Evolutionary conservation across 1,140 invertebrate species (phyloP).

Genomic region (Drosophila sturtevanti): DNA sequence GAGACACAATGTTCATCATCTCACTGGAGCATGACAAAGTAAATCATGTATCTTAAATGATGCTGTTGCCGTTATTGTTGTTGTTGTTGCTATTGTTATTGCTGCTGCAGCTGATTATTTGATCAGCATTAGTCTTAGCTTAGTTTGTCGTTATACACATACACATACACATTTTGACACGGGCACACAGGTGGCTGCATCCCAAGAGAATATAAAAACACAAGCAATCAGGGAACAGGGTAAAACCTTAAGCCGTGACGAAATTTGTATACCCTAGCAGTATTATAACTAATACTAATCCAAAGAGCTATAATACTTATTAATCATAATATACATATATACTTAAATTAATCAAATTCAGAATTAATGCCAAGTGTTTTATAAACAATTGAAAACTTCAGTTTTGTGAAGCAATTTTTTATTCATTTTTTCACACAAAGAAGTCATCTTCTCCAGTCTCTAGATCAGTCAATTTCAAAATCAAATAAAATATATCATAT

Average conservation of each 20-base stretch:
- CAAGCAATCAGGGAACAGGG: neutral
- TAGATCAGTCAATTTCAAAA: no score
- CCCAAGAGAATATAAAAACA: slow-evolving; percentile 12
- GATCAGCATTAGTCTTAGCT: slow-evolving; percentile 65
- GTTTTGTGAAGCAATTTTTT: no score
- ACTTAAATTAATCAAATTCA: no score
- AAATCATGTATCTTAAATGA: slow-evolving; percentile 56
- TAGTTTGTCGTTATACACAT: slow-evolving; percentile 24
- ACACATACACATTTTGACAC: slow-evolving; percentile 3
- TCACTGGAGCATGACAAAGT: slow-evolving; percentile 54
- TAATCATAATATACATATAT: no score
- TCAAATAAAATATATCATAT: no score
- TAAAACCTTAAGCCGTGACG: neutral
- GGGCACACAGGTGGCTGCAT: slow-evolving; percentile 65
- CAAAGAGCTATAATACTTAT: no score
- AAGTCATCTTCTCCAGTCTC: no score
- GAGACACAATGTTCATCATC: slow-evolving; percentile 41
- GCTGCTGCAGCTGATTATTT: slow-evolving; percentile 58
- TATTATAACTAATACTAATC: neutral
- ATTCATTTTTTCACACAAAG: no score
- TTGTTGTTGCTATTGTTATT: slow-evolving; percentile 22
- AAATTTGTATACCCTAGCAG: neutral
- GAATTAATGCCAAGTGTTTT: no score
- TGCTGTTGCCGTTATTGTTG: slow-evolving; percentile 19
- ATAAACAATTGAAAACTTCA: no score